Percentiles rank a stretch among this genome's conserved stretches.
These are phyloP conservation scores for Chlorocebus sabaeus DNA, from an alignment of 2,113 vertebrate genomes.

Conservation along the genomic window DNA sequence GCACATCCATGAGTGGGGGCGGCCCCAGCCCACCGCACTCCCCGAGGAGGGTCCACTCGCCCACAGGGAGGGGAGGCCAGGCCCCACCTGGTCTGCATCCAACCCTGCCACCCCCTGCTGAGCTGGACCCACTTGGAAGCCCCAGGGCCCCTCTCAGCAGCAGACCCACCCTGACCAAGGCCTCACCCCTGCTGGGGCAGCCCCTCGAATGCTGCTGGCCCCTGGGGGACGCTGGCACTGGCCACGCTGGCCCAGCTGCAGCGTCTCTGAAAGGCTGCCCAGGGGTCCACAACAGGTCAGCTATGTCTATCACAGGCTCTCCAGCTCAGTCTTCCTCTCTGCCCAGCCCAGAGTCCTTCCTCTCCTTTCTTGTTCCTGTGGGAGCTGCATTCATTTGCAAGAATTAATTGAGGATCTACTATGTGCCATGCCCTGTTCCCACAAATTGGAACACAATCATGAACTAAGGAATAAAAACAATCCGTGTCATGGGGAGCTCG, in stretches of 20 bases:
- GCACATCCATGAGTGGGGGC: rapidly evolving
- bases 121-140: no score
- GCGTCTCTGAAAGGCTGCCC: neutral
- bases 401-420: neutral
- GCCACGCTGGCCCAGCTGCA: no score
- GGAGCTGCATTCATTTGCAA: neutral
- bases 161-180: rapidly evolving
- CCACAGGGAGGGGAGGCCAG: neutral
- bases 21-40: rapidly evolving
- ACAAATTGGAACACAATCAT: neutral
- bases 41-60: neutral
- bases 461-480: neutral
- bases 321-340: neutral
- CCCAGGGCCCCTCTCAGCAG: rapidly evolving
- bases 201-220: rapidly evolving
- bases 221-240: no score
- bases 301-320: neutral
- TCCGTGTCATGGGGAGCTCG: neutral
- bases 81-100: neutral
- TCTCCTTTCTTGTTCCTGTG: neutral
- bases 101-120: neutral
- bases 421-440: neutral
- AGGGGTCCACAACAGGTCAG: neutral
- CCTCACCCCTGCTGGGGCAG: rapidly evolving
- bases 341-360: rapidly evolving